Base-by-base conservation (phyloP, 2,113 vertebrate species). In the Deroptyus accipitrinus region DNA sequence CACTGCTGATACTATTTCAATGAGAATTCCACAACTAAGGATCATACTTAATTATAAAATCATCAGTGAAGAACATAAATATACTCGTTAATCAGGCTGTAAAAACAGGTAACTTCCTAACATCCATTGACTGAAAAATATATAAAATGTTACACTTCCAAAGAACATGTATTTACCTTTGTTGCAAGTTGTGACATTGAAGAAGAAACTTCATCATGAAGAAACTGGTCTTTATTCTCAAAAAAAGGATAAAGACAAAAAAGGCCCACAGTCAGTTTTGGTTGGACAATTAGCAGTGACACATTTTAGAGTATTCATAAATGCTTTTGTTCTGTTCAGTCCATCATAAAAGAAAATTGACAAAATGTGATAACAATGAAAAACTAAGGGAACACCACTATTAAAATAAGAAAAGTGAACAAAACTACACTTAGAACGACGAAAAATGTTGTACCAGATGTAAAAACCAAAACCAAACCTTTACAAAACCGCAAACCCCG, bases 151-250 rank as follows among this genome's bases (percentile, higher is more conserved):
- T 88, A 94, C 24, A 39, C 44, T 95, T 81, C 64, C 75, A 92
- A 96, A 85, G 64, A 97, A 84, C 30, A 63, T 30, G 39, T 92
- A 86, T 92, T 89, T 97, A 98, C 97, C 97, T 98, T 98, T 94
- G 96, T 94, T 95, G 97, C 96, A 93, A 98, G 94, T 67, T 97
- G 96, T 91, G 97, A 97, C 89, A 97, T 94, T 69, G 97, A 97
- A 79, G 96, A 97, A 88, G 96, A 94, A 92, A 94, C 94, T 94
- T 97, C 96, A 94, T 94, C 95, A 44, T 96, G 97, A 92, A 97
- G 96, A 93, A 95, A 92, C 86, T 97, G 95, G 87, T 97, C 96
- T 93, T 97, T 97, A 90, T 95, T 97, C 96, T 98, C 92, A 85
- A 94, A 94, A 86, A 94, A 92, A 41, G 33, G 30, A 87, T 78